Percentiles rank a stretch among this genome's conserved stretches.
phyloP scores from a whole-genome alignment of 2,888 invertebrate species.

The Arrhopalites spinosus region DNA sequence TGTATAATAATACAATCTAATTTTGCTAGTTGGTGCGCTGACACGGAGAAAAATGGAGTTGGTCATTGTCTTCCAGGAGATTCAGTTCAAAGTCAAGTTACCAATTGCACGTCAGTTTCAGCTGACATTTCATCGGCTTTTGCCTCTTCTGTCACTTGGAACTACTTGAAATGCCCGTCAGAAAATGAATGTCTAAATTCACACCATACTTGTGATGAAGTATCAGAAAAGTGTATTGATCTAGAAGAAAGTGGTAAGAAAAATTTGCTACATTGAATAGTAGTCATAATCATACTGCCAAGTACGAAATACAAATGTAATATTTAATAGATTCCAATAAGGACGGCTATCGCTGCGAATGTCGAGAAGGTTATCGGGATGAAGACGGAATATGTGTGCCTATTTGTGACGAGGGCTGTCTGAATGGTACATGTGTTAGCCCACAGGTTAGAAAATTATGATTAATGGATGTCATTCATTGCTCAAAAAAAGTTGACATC shows the following conservation, averaged over 20 bases:
- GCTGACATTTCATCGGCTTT: background rate
- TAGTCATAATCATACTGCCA: too few species aligned
- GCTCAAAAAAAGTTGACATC: too few species aligned
- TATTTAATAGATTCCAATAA: too few species aligned
- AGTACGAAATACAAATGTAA: too few species aligned
- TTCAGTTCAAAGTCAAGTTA: constrained; percentile 30
- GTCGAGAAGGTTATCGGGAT: constrained; percentile 59
- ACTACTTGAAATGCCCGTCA: constrained; percentile 85
- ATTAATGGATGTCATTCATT: too few species aligned
- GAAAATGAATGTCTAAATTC: constrained; percentile 92
- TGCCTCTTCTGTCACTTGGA: constrained; percentile 65
- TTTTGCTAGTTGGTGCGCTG: constrained; percentile 74
- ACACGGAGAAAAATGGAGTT: constrained; percentile 61
- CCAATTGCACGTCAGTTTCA: constrained; percentile 13
- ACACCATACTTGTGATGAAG: constrained; percentile 86
- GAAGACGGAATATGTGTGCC: constrained; percentile 68
- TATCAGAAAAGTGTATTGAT: constrained; percentile 88
- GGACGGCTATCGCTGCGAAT: constrained; percentile 82
- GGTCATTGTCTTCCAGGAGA: constrained; percentile 73
- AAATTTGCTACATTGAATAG: too few species aligned
- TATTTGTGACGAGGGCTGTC: constrained; percentile 82
- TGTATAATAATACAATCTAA: background rate
- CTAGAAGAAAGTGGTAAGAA: too few species aligned
- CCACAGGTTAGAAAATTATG: constrained; percentile 74
- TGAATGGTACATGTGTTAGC: constrained; percentile 80